A percentile compares a stretch with the other conserved stretches of the same genome.
Evolutionary conservation across 2,113 vertebrate genomes (phyloP).

Genomic region (Phrynocephalus versicolor): DNA sequence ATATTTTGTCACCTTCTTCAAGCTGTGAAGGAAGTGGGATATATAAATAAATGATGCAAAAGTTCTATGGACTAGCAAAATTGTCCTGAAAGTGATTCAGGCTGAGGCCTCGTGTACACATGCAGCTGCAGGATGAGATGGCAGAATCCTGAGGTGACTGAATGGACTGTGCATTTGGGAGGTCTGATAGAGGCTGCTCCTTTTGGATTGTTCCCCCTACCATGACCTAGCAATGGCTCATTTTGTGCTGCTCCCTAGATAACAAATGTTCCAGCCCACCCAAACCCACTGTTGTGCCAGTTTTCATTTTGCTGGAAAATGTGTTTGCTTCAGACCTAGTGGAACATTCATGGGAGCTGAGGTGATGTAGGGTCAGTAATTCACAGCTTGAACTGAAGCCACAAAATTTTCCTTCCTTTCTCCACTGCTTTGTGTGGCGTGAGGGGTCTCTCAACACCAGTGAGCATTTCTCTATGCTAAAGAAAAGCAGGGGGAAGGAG

Average conservation of each 20-base stretch:
- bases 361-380: background rate
- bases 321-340: background rate
- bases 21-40: background rate
- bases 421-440: background rate
- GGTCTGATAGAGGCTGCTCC: too few species aligned
- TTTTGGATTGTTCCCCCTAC: background rate
- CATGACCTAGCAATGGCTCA: background rate
- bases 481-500: background rate
- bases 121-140: background rate
- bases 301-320: background rate
- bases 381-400: background rate
- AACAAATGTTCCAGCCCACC: background rate
- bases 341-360: background rate
- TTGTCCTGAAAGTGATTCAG: background rate
- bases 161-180: too few species aligned
- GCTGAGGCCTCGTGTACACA: background rate
- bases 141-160: background rate
- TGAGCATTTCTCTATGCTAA: background rate
- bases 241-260: background rate
- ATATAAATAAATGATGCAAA: background rate
- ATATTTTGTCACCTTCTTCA: background rate
- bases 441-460: background rate
- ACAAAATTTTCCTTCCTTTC: background rate
- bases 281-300: background rate
- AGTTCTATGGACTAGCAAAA: background rate